Base-by-base conservation (phyloP, 2,113 vertebrate genomes). In the Labeo catla region DNA sequence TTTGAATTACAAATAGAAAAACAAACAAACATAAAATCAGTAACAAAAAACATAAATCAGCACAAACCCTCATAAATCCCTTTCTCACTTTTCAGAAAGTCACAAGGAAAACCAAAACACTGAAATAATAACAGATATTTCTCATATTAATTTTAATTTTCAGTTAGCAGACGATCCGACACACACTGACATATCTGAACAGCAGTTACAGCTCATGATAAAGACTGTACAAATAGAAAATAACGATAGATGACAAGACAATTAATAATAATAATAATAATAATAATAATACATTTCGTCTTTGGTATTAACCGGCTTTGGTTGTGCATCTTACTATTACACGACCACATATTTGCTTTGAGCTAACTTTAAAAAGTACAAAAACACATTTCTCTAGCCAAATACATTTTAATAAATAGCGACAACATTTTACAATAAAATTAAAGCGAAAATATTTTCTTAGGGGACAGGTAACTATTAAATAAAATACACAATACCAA, bases 301-400 rank as follows among this genome's bases (percentile, higher is more conserved):
- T 47, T 80, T 73, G 19, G 9, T 12, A 73, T 45, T 66, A 65
- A 49, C 2, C 47, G n/a, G 43, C 13, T 49, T 81, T 49, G 79
- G 47, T 21, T 82, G 63, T 39, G n/a, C 65, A 70, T 63, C 45
- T 82, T 5, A 63, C 39, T 8, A 47, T 80, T 45, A 70, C 63
- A 82, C 10, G 15, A 12, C 39, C 7, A 65, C 11, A 68, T 39
- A 68, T 82, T 70, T 82, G 90, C 90, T 90, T 90, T 68, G 86
- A 91, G 89, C 89, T 68, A 82, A 70, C 65, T 70, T 82, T 89
- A 77, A 91, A 88, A 90, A 91, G 73, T 86, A 86, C 70, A 82
- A 63, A 47, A 82, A 81, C 66, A 61, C 7, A 36, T 81, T 82
- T 81, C 23, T 36, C 36, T 52, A 76, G 61, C 4, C 57, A 85